Evolutionary conservation across 1,140 invertebrate species (phyloP).

Genomic region (Maconellicoccus hirsutus): DNA sequence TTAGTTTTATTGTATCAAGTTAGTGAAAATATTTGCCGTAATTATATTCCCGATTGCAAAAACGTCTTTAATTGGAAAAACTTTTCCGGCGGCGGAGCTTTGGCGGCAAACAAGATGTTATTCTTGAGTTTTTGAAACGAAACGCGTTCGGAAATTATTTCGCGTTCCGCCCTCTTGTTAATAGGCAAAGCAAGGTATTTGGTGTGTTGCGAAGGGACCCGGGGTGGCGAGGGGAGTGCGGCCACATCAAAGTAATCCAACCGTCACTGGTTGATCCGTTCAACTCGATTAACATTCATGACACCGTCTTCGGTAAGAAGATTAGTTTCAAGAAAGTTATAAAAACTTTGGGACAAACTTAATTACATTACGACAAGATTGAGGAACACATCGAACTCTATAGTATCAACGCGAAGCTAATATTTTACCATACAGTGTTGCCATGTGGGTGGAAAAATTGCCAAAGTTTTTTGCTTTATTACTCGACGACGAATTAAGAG

Average conservation of each 20-base stretch:
- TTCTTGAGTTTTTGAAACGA: background rate
- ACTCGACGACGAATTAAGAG: background rate
- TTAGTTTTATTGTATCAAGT: background rate
- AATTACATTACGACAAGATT: conserved; percentile 22
- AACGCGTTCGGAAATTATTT: background rate
- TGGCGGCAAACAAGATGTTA: background rate
- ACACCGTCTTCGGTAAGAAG: conserved; percentile 21
- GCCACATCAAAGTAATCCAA: conserved; percentile 20
- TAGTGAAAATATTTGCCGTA: background rate
- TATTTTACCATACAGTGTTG: conserved; percentile 1
- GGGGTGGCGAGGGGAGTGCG: background rate
- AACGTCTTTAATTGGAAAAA: background rate
- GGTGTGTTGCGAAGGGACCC: background rate
- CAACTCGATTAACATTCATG: conserved; percentile 21
- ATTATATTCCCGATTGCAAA: background rate
- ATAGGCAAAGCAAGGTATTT: background rate
- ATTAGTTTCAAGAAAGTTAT: conserved; percentile 22
- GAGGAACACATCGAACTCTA: conserved; percentile 8
- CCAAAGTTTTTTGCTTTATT: background rate
- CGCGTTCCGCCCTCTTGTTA: background rate
- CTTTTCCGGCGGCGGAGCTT: background rate
- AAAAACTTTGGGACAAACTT: conserved; percentile 20
- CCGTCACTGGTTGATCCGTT: conserved; percentile 21
- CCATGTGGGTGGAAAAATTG: background rate
- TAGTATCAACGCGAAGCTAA: background rate